Evolutionary conservation across 2,797 vertebrate genomes (phyloP).

Genomic region (Iguana delicatissima): DNA sequence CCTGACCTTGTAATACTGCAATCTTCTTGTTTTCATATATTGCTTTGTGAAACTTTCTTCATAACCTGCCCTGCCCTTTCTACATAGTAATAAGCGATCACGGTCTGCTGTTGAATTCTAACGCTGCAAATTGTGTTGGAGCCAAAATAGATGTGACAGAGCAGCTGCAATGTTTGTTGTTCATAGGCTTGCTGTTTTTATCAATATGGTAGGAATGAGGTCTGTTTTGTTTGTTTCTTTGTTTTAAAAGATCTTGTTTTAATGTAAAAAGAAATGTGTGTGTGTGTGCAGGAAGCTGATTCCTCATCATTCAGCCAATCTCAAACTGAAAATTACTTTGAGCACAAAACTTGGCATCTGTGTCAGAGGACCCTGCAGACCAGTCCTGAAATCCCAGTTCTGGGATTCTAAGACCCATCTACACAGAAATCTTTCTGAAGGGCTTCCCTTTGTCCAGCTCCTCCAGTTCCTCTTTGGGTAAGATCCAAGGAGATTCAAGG

Average conservation of each 20-base stretch:
- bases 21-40: slow-evolving; percentile 21
- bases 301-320: background rate
- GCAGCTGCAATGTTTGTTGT: background rate
- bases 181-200: background rate
- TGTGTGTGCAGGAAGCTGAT: background rate
- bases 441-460: no score
- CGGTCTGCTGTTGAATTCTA: background rate
- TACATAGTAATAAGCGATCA: rapidly evolving
- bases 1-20: slow-evolving; percentile 20
- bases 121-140: slow-evolving; percentile 25
- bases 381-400: no score
- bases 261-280: background rate
- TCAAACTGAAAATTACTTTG: background rate
- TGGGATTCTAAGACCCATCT: no score
- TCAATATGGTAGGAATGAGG: no score
- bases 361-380: no score
- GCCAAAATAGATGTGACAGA: background rate
- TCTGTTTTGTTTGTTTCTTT: no score
- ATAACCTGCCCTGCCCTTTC: background rate
- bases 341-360: no score
- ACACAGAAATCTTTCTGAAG: no score
- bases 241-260: background rate
- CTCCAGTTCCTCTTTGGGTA: no score
- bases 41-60: background rate
- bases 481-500: no score